Base-by-base conservation (phyloP, 2,113 vertebrate genomes). In the Paraplagusia blochii region DNA sequence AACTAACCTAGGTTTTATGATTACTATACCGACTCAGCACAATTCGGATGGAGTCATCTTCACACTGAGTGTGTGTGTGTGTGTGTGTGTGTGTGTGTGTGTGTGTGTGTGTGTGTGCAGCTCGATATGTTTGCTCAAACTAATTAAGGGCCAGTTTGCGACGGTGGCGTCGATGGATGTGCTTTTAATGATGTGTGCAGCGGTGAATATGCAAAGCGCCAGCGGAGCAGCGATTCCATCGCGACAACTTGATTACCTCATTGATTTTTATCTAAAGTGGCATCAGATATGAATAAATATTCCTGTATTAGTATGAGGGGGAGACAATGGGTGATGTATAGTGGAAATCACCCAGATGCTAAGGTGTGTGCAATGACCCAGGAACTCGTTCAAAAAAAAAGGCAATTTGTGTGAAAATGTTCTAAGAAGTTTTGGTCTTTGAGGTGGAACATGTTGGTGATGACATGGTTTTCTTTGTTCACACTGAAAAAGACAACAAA, bases 91-190 rank as follows among this genome's bases (percentile, higher is more conserved):
- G 63, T 33, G 58, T 13, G 65, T 16, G 53, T 36, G 40, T 40
- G 51, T 53, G 60, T 15, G 42, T 4, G 55, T n/a, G 51, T 40
- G 55, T 19, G 57, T 55, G 38, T 9, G 17, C 58, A 22, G 76
- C 81, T 96, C 94, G 77, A 96, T 95, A 94, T 88, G 76, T 88
- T 93, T 88, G 88, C 85, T 87, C 87, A 93, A 92, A 92, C 91
- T 92, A 95, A 98, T 97, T 96, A 98, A 94, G 87, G 80, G 76
- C 15, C 39, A 76, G 87, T 89, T 86, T 61, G 84, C 62, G 50
- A 70, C 53, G 17, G 44, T 88, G 93, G 92, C 91, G 85, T 85
- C 68, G 91, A 96, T 87, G 85, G 92, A 97, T 94, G 91, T 74
- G 66, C 90, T 92, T 95, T 93, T 95, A 93, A 96, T 93, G 90